phyloP scores from a whole-genome alignment of 1,140 invertebrate genomes.

The Radopholus similis region DNA sequence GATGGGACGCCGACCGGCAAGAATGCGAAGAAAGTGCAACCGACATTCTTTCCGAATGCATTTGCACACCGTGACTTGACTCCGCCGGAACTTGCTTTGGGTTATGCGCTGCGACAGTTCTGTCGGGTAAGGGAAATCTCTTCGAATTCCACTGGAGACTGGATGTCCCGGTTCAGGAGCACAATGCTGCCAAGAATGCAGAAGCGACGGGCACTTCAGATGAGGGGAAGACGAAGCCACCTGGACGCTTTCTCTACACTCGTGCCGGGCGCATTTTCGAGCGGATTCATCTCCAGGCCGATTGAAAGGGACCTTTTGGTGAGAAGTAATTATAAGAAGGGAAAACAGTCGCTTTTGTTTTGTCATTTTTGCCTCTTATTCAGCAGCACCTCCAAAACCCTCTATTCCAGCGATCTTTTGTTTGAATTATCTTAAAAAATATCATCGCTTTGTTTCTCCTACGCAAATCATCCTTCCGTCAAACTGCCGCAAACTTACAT shows the following conservation, averaged over 20 bases:
- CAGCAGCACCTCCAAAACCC: no score
- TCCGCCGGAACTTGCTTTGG: slow-evolving; percentile 11
- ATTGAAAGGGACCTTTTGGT: no score
- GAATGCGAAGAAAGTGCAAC: not conserved
- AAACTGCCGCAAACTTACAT: no score
- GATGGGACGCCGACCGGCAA: not conserved
- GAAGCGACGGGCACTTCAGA: not conserved
- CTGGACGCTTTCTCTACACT: not conserved
- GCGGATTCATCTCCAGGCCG: no score
- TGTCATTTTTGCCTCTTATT: no score
- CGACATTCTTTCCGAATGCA: not conserved
- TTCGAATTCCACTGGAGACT: not conserved
- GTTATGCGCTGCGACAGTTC: slow-evolving; percentile 8
- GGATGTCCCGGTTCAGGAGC: not conserved
- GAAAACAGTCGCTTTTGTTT: no score
- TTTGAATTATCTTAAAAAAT: no score
- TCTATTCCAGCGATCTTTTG: no score
- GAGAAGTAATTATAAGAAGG: no score
- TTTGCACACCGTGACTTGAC: slow-evolving; percentile 16
- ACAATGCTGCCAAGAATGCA: not conserved
- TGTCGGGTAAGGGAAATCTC: slow-evolving; percentile 7
- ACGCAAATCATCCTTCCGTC: no score
- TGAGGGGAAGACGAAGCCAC: not conserved
- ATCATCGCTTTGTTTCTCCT: no score
- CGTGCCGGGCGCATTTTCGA: slow-evolving; percentile 18